Evolutionary conservation across 2,113 vertebrate species (phyloP), one percentile per base, ranked within the genome.

Genomic region (Diadophis punctatus): DNA sequence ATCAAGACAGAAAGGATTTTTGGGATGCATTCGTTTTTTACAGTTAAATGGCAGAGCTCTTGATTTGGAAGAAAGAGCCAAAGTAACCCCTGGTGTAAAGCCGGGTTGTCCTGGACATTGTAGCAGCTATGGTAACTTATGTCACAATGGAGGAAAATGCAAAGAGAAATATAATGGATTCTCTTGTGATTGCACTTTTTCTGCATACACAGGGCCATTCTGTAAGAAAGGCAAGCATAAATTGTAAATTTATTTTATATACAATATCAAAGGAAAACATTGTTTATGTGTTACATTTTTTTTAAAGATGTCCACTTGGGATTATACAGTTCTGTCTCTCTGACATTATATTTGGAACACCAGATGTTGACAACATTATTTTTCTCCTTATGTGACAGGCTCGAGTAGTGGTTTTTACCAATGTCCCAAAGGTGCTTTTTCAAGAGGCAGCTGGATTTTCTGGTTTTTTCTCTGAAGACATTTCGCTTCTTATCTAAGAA

Each of bases 81-180:
- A 96, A 93, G 98, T 99, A 95, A 99, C 99, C 0, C 99, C 99
- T 0, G 99, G 98, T 3, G 99, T 99, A 16, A 98, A 98, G 94
- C 97, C 99, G 0, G 98, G 99, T 1, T 99, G 99, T 87, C 97
- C 98, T 23, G 99, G 99, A 11, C 98, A 99, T 93, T 99, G 99
- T 96, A 98, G 98, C 97, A 99, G 98, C 96, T 99, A 99, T 1
- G 98, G 98, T 48, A 98, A 97, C 30, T 94, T 99, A 58, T 99
- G 99, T 93, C 98, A 97, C 93, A 98, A 99, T 86, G 97, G 96
- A 68, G 99, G 98, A 43, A 97, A 92, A 60, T 99, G 99, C 90
- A 96, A 95, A 95, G 99, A 99, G 95, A 98, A 97, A 55, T 92
- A 98, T 93, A 98, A 90, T 49, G 98, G 99, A 89, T 99, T 99